Percentiles rank a stretch among this genome's conserved stretches.
Conservation (phyloP, 2,888 invertebrate genomes). For the Conomelus anceps region DNA sequence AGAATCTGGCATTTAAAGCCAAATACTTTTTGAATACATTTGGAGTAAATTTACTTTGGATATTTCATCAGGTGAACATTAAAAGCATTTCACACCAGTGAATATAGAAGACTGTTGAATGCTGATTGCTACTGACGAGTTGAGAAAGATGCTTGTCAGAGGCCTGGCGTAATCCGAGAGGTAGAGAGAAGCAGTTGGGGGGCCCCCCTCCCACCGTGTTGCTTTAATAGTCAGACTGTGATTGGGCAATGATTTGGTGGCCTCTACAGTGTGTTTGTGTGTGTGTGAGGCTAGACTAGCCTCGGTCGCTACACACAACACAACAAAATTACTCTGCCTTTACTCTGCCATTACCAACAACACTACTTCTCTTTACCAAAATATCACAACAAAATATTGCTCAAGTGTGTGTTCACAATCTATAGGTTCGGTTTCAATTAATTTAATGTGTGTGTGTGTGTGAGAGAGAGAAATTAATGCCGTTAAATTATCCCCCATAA, state of each 20-base stretch:
- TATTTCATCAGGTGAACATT: background rate
- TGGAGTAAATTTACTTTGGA: background rate
- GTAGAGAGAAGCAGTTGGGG: background rate
- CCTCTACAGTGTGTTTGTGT: background rate
- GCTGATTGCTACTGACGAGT: background rate
- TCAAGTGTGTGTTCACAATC: too few species aligned
- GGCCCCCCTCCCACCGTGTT: background rate
- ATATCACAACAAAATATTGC: background rate
- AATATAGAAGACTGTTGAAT: too few species aligned
- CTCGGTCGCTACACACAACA: background rate
- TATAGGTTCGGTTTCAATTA: too few species aligned
- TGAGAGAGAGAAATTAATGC: too few species aligned
- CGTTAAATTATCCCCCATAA: too few species aligned
- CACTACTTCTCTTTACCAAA: background rate
- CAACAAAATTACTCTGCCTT: background rate
- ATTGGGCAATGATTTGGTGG: background rate
- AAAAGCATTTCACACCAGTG: background rate
- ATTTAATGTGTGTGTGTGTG: too few species aligned
- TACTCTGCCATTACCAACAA: too few species aligned
- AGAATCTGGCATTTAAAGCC: background rate
- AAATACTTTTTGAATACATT: background rate
- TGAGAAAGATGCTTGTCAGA: background rate
- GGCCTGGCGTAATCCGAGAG: background rate
- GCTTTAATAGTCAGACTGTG: background rate
- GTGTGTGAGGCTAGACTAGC: background rate